These are phyloP conservation scores for Holacanthus passer DNA, from an alignment of 2,113 vertebrate genomes.

Conservation along the genomic window DNA sequence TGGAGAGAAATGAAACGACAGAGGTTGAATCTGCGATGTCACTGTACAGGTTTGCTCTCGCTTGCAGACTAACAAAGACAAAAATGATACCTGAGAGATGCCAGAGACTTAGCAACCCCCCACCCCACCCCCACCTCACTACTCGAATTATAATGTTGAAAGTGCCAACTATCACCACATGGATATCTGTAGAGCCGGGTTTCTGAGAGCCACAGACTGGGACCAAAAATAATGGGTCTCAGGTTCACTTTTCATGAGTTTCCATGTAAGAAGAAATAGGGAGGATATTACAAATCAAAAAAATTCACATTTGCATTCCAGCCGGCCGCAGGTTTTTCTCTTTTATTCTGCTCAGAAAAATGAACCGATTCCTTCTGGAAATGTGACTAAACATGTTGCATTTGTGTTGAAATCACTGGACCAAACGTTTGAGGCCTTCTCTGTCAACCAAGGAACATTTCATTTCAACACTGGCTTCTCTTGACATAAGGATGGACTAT, in stretches of 20 bases:
- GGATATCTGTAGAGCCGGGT: constrained; percentile 20
- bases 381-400: constrained; percentile 31
- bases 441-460: constrained; percentile 39
- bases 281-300: background rate
- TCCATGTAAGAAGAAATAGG: background rate
- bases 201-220: constrained; percentile 18
- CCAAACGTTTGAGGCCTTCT: constrained; percentile 74
- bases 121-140: background rate
- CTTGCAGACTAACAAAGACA: constrained; percentile 31
- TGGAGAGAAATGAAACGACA: background rate
- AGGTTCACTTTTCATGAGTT: constrained; percentile 20
- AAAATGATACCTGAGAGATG: constrained; percentile 13
- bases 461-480: constrained; percentile 20
- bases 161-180: constrained; percentile 65
- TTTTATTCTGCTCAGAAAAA: constrained; percentile 22
- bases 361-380: constrained; percentile 26
- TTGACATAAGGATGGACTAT: constrained; percentile 17
- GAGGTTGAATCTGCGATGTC: background rate
- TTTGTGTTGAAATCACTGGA: constrained; percentile 52
- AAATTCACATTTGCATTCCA: constrained; percentile 45
- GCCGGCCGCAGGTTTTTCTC: background rate
- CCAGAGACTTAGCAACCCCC: constrained; percentile 17
- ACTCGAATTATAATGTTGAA: constrained; percentile 48
- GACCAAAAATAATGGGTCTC: constrained; percentile 50
- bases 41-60: background rate